Evolutionary conservation across 2,797 vertebrate species (phyloP).

Genomic region (Betta splendens): DNA sequence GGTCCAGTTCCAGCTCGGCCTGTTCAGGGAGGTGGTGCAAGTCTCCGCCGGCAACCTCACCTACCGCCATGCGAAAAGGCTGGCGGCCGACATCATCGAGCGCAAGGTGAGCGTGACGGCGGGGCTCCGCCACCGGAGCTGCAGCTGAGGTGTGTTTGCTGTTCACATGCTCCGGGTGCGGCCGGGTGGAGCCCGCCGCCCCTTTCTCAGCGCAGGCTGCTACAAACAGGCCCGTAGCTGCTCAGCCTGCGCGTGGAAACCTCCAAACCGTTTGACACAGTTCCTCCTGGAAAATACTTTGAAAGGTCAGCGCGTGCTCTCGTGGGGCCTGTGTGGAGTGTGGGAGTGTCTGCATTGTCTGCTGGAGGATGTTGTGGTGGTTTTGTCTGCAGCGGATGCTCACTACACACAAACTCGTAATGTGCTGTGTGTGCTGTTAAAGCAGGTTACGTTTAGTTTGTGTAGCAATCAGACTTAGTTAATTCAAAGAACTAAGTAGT

Average conservation of each 20-base stretch:
- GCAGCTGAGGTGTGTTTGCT: too few species aligned
- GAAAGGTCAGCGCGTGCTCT: conserved; percentile 24
- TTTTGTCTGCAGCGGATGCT: not conserved
- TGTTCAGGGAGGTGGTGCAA: conserved; percentile 74
- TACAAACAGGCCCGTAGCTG: too few species aligned
- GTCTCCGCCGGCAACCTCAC: conserved; percentile 63
- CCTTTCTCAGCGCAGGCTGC: too few species aligned
- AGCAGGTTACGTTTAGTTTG: too few species aligned
- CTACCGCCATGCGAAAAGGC: conserved; percentile 68
- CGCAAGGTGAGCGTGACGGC: conserved; percentile 66
- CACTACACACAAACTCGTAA: not conserved
- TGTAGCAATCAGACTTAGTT: too few species aligned
- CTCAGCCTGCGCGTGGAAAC: not conserved
- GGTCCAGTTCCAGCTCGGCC: conserved; percentile 80
- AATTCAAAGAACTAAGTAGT: too few species aligned
- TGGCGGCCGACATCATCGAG: conserved; percentile 77
- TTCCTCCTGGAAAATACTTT: conserved; percentile 40
- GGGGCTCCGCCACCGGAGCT: too few species aligned
- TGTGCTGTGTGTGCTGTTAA: not conserved
- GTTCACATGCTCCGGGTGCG: too few species aligned
- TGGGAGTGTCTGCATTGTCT: not conserved
- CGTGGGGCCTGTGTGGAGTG: conserved; percentile 15
- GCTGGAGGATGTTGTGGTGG: not conserved
- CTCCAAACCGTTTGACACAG: not conserved
- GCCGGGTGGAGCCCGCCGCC: too few species aligned